Base-by-base conservation (phyloP, 1,140 invertebrate species). In the Dendrolimus punctatus region DNA sequence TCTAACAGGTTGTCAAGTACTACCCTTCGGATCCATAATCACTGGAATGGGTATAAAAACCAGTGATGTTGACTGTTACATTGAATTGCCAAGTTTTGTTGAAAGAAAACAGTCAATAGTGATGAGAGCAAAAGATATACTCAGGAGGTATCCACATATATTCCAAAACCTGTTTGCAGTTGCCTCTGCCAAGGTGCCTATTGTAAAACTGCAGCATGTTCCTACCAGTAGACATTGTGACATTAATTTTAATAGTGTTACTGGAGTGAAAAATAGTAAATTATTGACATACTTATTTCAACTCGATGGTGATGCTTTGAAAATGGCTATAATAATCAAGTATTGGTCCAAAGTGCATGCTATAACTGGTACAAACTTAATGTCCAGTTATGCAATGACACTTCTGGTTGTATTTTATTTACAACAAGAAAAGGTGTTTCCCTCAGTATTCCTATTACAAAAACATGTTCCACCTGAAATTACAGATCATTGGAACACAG, bases 51-150 rank as follows among this genome's bases (percentile, higher is more conserved):
- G 88, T n/a, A 90, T 92, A 43, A 88, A 84, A 63, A 85, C 87
- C 6, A 91, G 91, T 65, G 92, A 94, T 71, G 75, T 93, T n/a
- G 92, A 94, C 68, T 85, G 91, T 50, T 91, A 87, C 51, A 68
- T 91, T n/a, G 67, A 88, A 23, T 23, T 76, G 5, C 79, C 64
- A 1, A 9, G 46, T 0, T 60, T 53, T 49, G 23, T 53, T 8
- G 42, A 48, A 38, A 50, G 48, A 8, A 51, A 53, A 1, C 42
- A 48, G 6, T 42, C 8, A 1, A 73, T 72, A 23, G 80, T 79
- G 8, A 53, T 58, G 43, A 64, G 63, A 51, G 80, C 87, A 0
- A 88, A 79, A 57, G 68, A 60, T 39, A 36, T 85, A 1, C 78
- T 91, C 46, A 77, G 60, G 9, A 61, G 69, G 60, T 74, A 67